Evolutionary conservation across 2,113 vertebrate species (phyloP).

Genomic region (Glareola pratincola): DNA sequence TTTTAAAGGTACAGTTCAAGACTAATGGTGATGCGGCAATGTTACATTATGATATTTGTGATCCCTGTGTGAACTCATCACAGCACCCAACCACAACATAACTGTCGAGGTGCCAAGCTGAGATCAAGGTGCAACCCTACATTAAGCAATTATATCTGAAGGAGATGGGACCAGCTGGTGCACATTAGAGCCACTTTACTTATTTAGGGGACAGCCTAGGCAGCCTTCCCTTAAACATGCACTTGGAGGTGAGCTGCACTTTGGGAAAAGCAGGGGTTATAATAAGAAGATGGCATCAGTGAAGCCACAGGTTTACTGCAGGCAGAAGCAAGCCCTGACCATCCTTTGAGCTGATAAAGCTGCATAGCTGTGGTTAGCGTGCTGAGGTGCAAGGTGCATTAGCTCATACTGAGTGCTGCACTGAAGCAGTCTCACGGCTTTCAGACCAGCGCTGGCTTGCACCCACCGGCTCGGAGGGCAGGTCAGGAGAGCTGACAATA

Average conservation of each 20-base stretch:
- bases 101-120: neutral
- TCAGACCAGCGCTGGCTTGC: neutral
- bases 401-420: neutral
- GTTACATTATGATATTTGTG: neutral
- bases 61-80: neutral
- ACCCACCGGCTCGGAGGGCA: accelerated
- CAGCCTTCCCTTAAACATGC: neutral
- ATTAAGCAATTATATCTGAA: neutral
- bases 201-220: neutral
- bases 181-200: neutral
- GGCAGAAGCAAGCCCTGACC: neutral
- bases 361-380: accelerated
- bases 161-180: neutral
- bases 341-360: neutral
- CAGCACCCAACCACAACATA: neutral
- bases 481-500: neutral
- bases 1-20: neutral
- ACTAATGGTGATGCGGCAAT: neutral
- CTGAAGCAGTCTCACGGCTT: neutral
- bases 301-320: accelerated
- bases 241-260: neutral
- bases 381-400: neutral
- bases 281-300: neutral
- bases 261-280: neutral
- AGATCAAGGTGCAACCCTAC: accelerated